Base-by-base conservation (phyloP, 2,888 invertebrate species). In the Dicranocentrus wangi region DNA sequence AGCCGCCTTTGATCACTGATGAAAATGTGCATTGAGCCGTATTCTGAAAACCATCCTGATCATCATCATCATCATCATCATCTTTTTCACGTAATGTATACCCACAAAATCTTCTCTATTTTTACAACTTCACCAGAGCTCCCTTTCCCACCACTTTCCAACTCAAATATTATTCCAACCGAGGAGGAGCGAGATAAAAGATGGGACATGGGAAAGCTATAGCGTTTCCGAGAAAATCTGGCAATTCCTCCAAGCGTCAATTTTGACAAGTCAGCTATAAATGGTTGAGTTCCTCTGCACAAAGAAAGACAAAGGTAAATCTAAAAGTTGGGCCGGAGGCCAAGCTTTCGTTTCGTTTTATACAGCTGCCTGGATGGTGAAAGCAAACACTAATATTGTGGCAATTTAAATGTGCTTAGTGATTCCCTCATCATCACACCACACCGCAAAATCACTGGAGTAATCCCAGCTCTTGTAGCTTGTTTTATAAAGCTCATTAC, bases 1-100 rank as follows among this genome's bases (percentile, higher is more conserved):
- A 71, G 79, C 83, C 84, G 84, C 83, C 86, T 86, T 86, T 86
- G 86, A 86, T 86, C 84, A 82, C 83, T 82, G 85, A 86, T 86
- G 86, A 86, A 85, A 86, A 85, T 86, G 86, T 84, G 84, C 86
- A 86, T 69, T 73, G 82, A 84, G 83, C 81, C 86, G 75, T 51
- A 63, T 47, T 72, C 65, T n/a, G 47, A 71, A 78, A 72, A 79
- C 58, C 32, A 58, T 66, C 71, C 43, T 78, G 43, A 71, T 47
- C 69, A 60, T 66, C 71, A 58, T 78, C 58, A 71, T 47, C 69
- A 60, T 51, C 69, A 76, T 15, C 61, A n/a, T n/a, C 63, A 43
- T 27, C 55, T 1, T 47, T 10, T 25, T 43, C 53, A 13, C 5
- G 39, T 8, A 13, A 51, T 51, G n/a, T 51, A 61, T 28, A 25